Evolutionary conservation across 1,140 invertebrate species (phyloP).

Genomic region (Hyles vespertilio): DNA sequence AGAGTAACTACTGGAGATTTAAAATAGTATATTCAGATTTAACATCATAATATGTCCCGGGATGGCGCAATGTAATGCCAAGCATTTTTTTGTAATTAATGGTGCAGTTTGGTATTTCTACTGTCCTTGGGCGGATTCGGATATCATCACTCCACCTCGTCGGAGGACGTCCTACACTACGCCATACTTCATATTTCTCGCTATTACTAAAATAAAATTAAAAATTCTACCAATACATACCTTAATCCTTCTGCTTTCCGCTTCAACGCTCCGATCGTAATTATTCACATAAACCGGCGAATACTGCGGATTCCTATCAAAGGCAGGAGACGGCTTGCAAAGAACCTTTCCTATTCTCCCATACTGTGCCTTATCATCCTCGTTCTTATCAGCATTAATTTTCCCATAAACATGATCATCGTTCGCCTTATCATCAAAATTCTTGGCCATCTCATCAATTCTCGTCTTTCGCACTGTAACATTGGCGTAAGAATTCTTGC

Average conservation of each 20-base stretch:
- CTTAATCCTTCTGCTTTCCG: slow-evolving; percentile 54
- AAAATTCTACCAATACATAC: slow-evolving; percentile 29
- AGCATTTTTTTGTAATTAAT: no score
- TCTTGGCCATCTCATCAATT: slow-evolving; percentile 67
- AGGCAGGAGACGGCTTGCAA: slow-evolving; percentile 44
- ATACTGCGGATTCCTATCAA: slow-evolving; percentile 60
- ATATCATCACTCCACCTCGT: no score
- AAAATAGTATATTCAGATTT: no score
- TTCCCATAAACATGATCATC: slow-evolving; percentile 60
- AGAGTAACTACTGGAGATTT: no score
- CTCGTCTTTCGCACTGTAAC: slow-evolving; percentile 61
- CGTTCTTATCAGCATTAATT: slow-evolving; percentile 38
- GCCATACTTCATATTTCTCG: no score
- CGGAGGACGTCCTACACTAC: no score
- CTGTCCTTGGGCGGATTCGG: no score
- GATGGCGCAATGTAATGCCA: no score
- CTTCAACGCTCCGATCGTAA: slow-evolving; percentile 53
- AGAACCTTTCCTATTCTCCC: slow-evolving; percentile 11
- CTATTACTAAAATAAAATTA: no score
- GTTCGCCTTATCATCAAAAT: slow-evolving; percentile 64
- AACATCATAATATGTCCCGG: no score
- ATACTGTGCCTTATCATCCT: slow-evolving; percentile 1
- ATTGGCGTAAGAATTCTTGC: slow-evolving; percentile 66
- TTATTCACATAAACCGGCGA: slow-evolving; percentile 46
- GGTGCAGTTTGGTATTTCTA: no score